Evolutionary conservation across 1,140 invertebrate genomes (phyloP), one percentile per base, ranked within the genome.

Genomic region (Saccostrea cuccullata): DNA sequence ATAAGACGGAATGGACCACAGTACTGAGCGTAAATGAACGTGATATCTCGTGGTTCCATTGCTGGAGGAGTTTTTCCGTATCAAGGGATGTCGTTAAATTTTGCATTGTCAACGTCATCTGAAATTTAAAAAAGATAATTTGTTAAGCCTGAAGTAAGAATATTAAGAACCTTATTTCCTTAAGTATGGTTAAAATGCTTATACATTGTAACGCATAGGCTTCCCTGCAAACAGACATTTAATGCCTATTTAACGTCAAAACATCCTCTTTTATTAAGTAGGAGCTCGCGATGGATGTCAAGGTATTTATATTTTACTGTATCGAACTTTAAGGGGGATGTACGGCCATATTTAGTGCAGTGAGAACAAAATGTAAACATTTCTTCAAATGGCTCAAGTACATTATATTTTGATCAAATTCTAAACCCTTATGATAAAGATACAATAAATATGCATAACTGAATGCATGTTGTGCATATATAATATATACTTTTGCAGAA

Each of bases 1-100:
- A 85, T 26, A 85, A 47, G 9, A 85, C n/a, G 15, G 55, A 55
- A 64, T 85, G 84, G 26, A 85, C 84, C 58, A 36, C 84, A 2
- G 30, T 85, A 36, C 84, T 85, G 9, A 85, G 36, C 23, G 84
- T 60, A 30, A 85, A 85, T 1, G 84, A 58, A 13, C 55, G 55
- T 3, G 84, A 85, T 3, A 85, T 85, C 20, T 85, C 84, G 8
- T 40, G 11, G 20, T 85, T 85, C 84, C 84, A 85, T 8, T 58
- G 55, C 12, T n/a, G 55, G 6, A 85, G 30, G 15, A 77, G 23
- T 77, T 77, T 77, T 15, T 36, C 70, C 26, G 30, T 36, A 36
- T 77, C 70, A 5, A 26, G 26, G 26, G 70, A 15, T 77, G 70
- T 30, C 70, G 70, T 77, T 26, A 26, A 15, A 77, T 77, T 77